Percentiles rank a stretch among this genome's conserved stretches.
Conservation (phyloP, 1,140 invertebrate species). For the Heliconius melpomene region DNA sequence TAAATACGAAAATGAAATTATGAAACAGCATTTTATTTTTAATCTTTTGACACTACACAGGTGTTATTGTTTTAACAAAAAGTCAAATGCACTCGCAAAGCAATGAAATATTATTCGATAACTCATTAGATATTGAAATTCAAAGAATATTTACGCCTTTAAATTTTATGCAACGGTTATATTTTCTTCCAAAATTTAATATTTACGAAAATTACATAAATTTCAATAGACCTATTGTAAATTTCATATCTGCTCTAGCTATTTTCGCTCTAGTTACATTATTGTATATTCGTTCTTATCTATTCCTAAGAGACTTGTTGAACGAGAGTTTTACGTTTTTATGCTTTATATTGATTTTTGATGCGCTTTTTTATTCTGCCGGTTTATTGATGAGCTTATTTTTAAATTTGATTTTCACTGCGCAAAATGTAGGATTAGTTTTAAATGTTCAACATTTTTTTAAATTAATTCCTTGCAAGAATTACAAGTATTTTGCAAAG, state of each 20-base stretch:
- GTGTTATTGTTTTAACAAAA: background rate
- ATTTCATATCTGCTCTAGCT: background rate
- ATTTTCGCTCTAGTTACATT: background rate
- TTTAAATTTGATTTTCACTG: background rate
- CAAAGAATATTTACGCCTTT: background rate
- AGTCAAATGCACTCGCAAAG: background rate
- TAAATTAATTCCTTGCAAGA: background rate
- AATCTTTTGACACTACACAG: background rate
- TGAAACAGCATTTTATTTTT: background rate
- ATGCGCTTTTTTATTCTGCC: background rate
- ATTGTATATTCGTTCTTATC: background rate
- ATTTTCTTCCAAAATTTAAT: background rate
- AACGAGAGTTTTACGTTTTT: background rate
- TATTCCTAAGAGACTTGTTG: background rate
- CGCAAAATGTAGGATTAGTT: background rate
- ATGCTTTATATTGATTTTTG: background rate
- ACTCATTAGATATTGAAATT: background rate
- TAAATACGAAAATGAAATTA: background rate
- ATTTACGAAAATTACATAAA: background rate
- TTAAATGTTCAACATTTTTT: background rate
- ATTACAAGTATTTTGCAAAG: background rate
- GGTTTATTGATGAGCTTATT: background rate
- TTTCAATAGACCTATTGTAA: background rate
- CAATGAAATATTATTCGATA: background rate
- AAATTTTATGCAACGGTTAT: background rate